These are phyloP conservation scores for Caenorhabditis briggsae DNA, from an alignment of 1,140 invertebrate species.

Conservation along the genomic window DNA sequence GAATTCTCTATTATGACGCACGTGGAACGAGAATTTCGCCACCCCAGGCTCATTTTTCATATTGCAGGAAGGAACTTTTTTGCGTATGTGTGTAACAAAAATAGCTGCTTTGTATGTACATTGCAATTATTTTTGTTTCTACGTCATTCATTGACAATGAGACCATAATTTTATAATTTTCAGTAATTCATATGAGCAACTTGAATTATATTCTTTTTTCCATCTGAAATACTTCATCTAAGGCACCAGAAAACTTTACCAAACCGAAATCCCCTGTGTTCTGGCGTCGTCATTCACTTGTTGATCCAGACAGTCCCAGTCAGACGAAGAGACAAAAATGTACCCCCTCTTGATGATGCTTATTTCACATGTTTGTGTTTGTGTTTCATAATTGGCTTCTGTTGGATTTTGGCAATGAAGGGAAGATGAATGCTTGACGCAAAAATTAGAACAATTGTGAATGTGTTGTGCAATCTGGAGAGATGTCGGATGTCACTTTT, in stretches of 20 bases:
- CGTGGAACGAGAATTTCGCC: not conserved
- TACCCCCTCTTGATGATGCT: constrained; percentile 7
- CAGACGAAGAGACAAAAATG: constrained; percentile 8
- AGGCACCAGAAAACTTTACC: too few relatives aligned
- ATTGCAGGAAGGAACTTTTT: constrained; percentile 4
- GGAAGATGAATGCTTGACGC: constrained; percentile 35
- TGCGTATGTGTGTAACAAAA: not conserved
- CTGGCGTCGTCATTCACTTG: constrained; percentile 15
- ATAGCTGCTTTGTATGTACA: constrained; percentile 6
- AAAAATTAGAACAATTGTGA: constrained; percentile 53
- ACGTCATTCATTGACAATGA: not conserved
- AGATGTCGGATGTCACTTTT: constrained; percentile 47
- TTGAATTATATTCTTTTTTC: not conserved
- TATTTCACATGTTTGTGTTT: constrained; percentile 20
- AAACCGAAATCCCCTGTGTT: not conserved
- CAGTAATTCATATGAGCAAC: not conserved
- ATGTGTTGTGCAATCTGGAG: constrained; percentile 49
- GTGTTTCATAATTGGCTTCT: constrained; percentile 49
- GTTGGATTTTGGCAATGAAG: not conserved
- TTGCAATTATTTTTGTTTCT: not conserved
- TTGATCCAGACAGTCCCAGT: not conserved
- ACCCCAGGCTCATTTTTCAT: constrained; percentile 1
- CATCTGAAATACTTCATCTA: too few relatives aligned
- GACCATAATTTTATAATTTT: not conserved
- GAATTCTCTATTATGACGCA: not conserved